Evolutionary conservation across 2,888 invertebrate genomes (phyloP), one percentile per base, ranked within the genome.

Genomic region (Stenchaetothrips biformis): DNA sequence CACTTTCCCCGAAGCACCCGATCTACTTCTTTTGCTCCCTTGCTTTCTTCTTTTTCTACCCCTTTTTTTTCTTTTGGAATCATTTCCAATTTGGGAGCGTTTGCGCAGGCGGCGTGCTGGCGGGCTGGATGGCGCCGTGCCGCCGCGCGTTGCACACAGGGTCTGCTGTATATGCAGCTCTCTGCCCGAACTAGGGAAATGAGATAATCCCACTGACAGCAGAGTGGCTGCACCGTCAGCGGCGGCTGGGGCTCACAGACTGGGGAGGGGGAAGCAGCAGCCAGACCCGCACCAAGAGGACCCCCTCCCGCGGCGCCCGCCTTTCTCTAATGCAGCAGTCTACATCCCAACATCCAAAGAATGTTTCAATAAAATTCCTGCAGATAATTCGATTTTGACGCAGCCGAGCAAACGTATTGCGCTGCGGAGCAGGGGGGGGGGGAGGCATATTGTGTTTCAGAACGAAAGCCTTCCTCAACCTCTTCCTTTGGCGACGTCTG

Each of bases 281-380:
- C n/a, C n/a, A n/a, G n/a, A n/a, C n/a, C n/a, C n/a, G n/a, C n/a
- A n/a, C n/a, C n/a, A n/a, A n/a, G 13, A 11, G 13, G 49, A 7
- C 49, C 49, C n/a, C 67, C 67, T 21, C 67, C 67, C 67, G 21
- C 21, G 53, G 6, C 13, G 53, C 6, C 53, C 49, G 7, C 6
- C 67, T 67, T 21, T 67, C 67, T 67, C 67, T 67, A 67, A 67
- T 67, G 67, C 67, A 67, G 67, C 67, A 67, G 67, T 67, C 67
- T 67, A 21, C 67, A 67, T 53, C n/a, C 67, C 67, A 21, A 67
- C 67, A 67, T 67, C 67, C 67, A 67, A 67, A 67, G 67, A 67
- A 67, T 67, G 67, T 67, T 67, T 67, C 67, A 67, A 67, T 67
- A 67, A 67, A 67, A 67, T 67, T 67, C 67, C 67, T 67, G 67